Evolutionary conservation across 2,113 vertebrate genomes (phyloP).

Genomic region (Dipodomys merriami): DNA sequence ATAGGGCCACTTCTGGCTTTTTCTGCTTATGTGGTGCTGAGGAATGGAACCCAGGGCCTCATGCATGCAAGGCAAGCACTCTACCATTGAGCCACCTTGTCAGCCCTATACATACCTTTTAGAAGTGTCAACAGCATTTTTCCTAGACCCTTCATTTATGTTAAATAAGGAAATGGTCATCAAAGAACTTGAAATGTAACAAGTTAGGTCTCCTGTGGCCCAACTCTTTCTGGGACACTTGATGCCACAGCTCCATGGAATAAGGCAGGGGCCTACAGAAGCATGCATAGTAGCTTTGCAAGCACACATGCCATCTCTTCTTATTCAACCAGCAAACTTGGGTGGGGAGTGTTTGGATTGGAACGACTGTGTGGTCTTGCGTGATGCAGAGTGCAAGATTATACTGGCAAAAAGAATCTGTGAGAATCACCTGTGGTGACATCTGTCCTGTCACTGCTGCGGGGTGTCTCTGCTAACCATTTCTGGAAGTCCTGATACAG

Average conservation of each 20-base stretch:
- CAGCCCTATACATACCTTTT: no score
- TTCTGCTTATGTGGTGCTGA: no score
- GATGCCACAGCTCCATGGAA: not conserved
- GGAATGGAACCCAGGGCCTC: no score
- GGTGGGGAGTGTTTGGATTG: no score
- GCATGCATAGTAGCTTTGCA: not conserved
- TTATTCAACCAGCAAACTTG: not conserved
- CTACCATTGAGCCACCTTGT: no score
- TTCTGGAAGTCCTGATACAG: not conserved
- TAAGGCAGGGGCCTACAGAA: not conserved
- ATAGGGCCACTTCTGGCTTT: no score
- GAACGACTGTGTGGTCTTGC: not conserved
- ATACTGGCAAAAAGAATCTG: not conserved
- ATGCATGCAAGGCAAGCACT: no score
- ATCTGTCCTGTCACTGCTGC: not conserved
- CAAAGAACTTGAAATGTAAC: not conserved
- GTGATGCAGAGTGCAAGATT: not conserved
- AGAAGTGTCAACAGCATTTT: not conserved
- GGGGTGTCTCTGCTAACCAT: not conserved
- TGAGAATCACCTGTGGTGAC: no score
- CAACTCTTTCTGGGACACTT: not conserved
- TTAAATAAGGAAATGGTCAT: not conserved
- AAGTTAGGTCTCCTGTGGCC: not conserved
- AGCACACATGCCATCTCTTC: not conserved
- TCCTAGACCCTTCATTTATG: not conserved